These are phyloP conservation scores for Papilio dardanus DNA, from an alignment of 1,140 invertebrate species.

Conservation along the genomic window DNA sequence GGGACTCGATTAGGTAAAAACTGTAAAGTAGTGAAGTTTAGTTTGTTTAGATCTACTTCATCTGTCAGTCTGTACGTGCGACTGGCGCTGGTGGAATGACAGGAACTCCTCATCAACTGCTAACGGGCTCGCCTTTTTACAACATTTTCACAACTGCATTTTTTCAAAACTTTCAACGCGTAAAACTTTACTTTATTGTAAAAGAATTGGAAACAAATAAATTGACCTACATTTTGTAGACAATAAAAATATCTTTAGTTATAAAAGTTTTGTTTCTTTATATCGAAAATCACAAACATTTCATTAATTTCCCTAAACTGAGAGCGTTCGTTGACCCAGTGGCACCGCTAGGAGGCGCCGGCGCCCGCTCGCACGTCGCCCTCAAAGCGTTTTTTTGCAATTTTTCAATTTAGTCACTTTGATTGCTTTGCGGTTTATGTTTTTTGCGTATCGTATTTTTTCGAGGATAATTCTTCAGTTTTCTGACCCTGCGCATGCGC, in stretches of 20 bases:
- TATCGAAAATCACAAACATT: background rate
- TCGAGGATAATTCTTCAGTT: conserved; percentile 7
- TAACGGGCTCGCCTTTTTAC: background rate
- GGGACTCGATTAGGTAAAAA: background rate
- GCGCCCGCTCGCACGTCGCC: conserved; percentile 37
- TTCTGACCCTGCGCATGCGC: background rate
- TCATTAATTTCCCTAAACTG: background rate
- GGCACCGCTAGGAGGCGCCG: conserved; percentile 23
- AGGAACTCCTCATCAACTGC: background rate
- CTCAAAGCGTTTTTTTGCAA: conserved; percentile 52
- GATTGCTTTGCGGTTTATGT: conserved; percentile 56
- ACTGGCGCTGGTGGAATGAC: background rate
- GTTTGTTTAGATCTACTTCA: background rate
- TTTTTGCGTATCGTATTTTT: conserved; percentile 39
- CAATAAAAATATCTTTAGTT: background rate
- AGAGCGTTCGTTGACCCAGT: conserved; percentile 28
- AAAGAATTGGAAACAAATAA: too few species aligned
- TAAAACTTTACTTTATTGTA: too few species aligned
- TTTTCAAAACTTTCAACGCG: too few species aligned
- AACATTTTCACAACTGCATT: too few species aligned
- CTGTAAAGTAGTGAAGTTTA: background rate
- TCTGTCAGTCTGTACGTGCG: background rate
- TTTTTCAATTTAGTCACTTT: conserved; percentile 48
- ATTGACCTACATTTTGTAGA: background rate
- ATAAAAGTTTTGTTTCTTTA: too few species aligned